Conservation (phyloP, 2,888 invertebrate species). For the Latrodectus hesperus region DNA sequence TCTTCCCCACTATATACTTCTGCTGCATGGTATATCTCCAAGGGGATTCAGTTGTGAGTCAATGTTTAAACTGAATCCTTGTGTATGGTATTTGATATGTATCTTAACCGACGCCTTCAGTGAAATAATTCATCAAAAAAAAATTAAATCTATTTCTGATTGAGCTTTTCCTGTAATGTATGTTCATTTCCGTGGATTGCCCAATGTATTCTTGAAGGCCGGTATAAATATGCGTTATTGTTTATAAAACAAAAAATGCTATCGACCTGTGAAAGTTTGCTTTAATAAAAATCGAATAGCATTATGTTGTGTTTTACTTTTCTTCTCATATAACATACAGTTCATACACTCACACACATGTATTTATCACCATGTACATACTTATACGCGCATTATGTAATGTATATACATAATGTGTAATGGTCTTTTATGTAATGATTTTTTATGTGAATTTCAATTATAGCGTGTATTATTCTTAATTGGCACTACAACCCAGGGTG, state of each 20-base stretch:
- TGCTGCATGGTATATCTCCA: slow-evolving; percentile 31
- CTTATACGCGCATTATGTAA: too few relatives aligned
- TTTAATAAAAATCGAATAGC: slow-evolving; percentile 60
- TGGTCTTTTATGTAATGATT: too few relatives aligned
- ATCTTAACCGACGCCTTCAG: slow-evolving; percentile 36
- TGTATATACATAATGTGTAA: too few relatives aligned
- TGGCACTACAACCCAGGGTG: too few relatives aligned
- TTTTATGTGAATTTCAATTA: too few relatives aligned
- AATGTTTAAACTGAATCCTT: slow-evolving; percentile 43
- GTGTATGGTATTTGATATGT: slow-evolving; percentile 38
- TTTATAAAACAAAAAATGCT: slow-evolving; percentile 50
- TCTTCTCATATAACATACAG: too few relatives aligned
- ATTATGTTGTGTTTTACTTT: slow-evolving; percentile 2
- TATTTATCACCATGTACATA: too few relatives aligned
- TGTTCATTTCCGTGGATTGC: slow-evolving; percentile 33
- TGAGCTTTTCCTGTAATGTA: slow-evolving; percentile 64
- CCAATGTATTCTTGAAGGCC: slow-evolving; percentile 31
- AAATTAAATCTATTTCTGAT: slow-evolving; percentile 54
- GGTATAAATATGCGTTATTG: slow-evolving; percentile 58
- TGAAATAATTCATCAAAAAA: slow-evolving; percentile 1
- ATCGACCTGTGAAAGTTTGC: slow-evolving; percentile 60
- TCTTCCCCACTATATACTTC: slow-evolving; percentile 4
- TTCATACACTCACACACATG: too few relatives aligned
- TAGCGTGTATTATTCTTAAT: too few relatives aligned
- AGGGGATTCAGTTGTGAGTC: slow-evolving; percentile 57